Percentiles rank a stretch among this genome's conserved stretches.
Evolutionary conservation across 2,797 vertebrate species (phyloP).

Genomic region (Pangasius larnaudii): DNA sequence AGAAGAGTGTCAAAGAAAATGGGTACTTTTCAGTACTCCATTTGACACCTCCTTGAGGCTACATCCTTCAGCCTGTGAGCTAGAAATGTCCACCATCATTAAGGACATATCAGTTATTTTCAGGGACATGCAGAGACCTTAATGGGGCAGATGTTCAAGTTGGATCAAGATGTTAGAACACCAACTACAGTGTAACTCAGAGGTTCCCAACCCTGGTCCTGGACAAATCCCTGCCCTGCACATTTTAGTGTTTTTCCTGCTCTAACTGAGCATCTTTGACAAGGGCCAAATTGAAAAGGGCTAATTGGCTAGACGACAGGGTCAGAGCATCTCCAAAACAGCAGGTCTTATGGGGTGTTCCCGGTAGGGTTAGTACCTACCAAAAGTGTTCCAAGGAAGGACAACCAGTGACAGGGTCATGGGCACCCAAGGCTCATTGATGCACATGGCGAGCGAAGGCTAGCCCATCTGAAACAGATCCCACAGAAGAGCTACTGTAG

Average conservation of each 20-base stretch:
- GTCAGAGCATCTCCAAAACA: no score
- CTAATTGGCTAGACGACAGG: no score
- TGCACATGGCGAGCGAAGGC: no score
- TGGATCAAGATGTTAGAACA: constrained; percentile 8
- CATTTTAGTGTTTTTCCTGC: not conserved
- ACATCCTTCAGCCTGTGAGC: constrained; percentile 22
- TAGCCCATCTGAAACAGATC: no score
- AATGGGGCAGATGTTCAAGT: not conserved
- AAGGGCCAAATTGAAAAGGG: no score
- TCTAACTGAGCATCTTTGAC: not conserved
- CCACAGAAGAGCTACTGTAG: no score
- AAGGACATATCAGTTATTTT: constrained; percentile 21
- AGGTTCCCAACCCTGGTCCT: not conserved
- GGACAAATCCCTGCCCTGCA: not conserved
- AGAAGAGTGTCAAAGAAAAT: not conserved
- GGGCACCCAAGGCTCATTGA: no score
- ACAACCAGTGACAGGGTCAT: no score
- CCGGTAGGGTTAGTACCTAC: no score
- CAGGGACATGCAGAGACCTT: not conserved
- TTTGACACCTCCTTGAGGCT: constrained; percentile 28
- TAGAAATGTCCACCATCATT: constrained; percentile 27
- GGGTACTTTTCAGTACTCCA: not conserved
- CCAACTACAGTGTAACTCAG: not conserved
- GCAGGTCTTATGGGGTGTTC: no score
- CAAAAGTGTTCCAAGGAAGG: no score